Evolutionary conservation across 2,888 invertebrate genomes (phyloP), one percentile per base, ranked within the genome.

Genomic region (Platycheirus rosarum): DNA sequence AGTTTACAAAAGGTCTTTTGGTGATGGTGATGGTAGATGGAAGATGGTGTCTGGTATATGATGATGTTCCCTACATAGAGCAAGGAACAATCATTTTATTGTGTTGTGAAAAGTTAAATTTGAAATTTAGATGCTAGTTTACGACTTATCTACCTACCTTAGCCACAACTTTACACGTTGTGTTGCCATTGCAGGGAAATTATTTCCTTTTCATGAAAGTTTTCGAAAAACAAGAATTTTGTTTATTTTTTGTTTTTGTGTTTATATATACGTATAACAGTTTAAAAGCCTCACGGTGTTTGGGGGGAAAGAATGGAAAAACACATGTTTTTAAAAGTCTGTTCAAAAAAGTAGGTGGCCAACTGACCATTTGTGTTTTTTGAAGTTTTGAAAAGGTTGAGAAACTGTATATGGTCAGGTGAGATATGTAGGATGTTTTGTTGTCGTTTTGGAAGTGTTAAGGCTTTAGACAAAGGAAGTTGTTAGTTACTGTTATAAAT

Each of bases 101-200:
- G 57, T 60, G 42, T 60, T 42, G 57, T 40, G 40, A 57, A 60
- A 60, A 60, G 44, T 60, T 60, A 60, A 60, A 44, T 60, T 60
- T 44, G 44, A 18, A 60, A 60, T 60, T 60, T 60, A 60, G 60
- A 60, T 60, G 60, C 60, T 60, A 44, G 42, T 60, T 44, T 60
- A 60, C 26, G 60, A 42, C 16, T 37, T 42, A 29, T 23, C 60
- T 60, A 8, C 44, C 42, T 44, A 35, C 32, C 3, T n/a, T 2
- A 23, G n/a, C 18, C n/a, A 26, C 13, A 42, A 8, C 14, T 16
- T 42, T 16, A 44, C 16, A 44, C 44, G 11, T 23, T n/a, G 23
- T 57, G 57, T 57, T 23, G 23, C 37, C 23, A 40, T 57, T 1
- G n/a, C 20, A 57, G 26, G 40, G 40, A 57, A 6, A 57, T 40